phyloP scores from a whole-genome alignment of 2,797 vertebrate species.

The Naso thynnoides region DNA sequence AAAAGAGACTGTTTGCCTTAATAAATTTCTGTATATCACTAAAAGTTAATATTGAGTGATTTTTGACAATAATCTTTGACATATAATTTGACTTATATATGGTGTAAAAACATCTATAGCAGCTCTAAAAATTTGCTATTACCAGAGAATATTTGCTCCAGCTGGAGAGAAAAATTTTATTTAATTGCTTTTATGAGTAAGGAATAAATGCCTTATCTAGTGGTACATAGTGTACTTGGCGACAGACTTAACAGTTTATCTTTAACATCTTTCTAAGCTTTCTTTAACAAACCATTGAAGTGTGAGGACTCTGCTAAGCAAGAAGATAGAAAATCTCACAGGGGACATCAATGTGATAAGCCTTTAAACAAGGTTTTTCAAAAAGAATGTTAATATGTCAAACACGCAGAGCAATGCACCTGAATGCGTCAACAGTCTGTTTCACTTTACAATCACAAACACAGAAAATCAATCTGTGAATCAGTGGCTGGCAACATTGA shows the following conservation, averaged over 20 bases:
- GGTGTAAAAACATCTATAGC: constrained; percentile 9
- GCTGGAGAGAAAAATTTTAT: constrained; percentile 6
- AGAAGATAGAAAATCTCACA: constrained; percentile 32
- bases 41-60: background rate
- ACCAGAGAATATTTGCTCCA: background rate
- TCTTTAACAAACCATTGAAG: constrained; percentile 40
- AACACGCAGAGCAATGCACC: constrained; percentile 40
- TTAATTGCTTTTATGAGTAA: background rate
- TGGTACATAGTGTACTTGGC: constrained; percentile 19
- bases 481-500: constrained; percentile 60
- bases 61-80: too few relatives aligned
- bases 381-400: constrained; percentile 53
- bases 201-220: constrained; percentile 7
- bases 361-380: constrained; percentile 29
- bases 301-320: constrained; percentile 40
- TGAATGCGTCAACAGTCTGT: constrained; percentile 30
- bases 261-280: constrained; percentile 48
- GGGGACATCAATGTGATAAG: constrained; percentile 41
- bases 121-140: constrained; percentile 13
- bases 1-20: background rate
- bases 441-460: constrained; percentile 19
- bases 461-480: constrained; percentile 63
- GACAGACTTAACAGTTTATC: constrained; percentile 13
- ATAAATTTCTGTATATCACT: background rate
- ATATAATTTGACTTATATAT: background rate